Evolutionary conservation across 2,113 vertebrate genomes (phyloP).

Genomic region (Psammodynastes pulverulentus): DNA sequence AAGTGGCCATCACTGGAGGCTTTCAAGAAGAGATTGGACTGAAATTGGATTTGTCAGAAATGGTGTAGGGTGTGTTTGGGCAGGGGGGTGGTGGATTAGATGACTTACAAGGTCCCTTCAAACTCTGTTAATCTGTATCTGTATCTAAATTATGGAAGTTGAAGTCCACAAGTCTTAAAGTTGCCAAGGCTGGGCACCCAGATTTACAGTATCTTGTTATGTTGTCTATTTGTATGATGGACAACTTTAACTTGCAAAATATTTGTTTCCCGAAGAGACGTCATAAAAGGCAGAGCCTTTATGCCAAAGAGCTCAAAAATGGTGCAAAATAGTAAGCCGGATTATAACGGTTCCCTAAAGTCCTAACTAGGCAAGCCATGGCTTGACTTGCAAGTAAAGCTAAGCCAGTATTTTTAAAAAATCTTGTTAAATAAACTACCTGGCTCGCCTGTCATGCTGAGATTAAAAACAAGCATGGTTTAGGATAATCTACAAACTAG

Average conservation of each 20-base stretch:
- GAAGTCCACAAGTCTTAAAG: neutral
- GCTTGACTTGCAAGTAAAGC: neutral
- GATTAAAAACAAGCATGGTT: neutral
- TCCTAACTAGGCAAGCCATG: neutral
- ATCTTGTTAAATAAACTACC: neutral
- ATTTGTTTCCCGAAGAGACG: neutral
- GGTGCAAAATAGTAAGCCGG: neutral
- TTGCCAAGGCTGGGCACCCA: too few species aligned
- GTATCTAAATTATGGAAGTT: neutral
- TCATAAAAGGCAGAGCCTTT: neutral
- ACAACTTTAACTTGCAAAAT: neutral
- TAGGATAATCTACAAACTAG: too few species aligned
- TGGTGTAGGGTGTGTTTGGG: too few species aligned
- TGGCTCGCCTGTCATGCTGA: neutral
- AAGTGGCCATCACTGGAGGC: too few species aligned
- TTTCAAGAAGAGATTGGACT: too few species aligned
- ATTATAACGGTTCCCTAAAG: neutral
- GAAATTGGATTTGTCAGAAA: too few species aligned
- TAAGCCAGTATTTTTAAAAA: neutral
- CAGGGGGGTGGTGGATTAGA: too few species aligned
- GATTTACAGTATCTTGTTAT: neutral
- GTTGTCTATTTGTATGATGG: neutral
- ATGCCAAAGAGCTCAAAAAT: too few species aligned
- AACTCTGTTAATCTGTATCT: too few species aligned
- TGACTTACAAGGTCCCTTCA: too few species aligned